Conservation (phyloP, 1,140 invertebrate genomes). For the Trachelipus rathkii region DNA sequence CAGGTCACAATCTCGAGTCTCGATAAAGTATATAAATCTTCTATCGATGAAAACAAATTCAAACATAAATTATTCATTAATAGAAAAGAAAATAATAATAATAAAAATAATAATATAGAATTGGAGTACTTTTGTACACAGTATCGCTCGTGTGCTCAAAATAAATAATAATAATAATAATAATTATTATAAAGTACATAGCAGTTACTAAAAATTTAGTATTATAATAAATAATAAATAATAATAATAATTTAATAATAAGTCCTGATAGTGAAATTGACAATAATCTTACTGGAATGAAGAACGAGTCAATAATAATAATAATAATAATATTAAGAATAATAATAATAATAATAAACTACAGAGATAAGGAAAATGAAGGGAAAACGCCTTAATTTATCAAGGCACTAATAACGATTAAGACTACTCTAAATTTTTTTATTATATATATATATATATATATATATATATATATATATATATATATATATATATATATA, state of each 20-base stretch:
- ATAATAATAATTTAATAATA: neutral
- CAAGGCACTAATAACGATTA: neutral
- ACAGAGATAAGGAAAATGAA: no score
- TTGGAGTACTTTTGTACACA: neutral
- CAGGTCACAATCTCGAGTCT: neutral
- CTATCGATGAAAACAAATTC: neutral
- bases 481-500: constrained; percentile 11
- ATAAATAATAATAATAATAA: neutral
- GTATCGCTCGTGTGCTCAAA: neutral
- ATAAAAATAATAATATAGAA: neutral
- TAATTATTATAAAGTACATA: neutral
- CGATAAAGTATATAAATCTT: neutral
- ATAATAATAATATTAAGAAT: neutral
- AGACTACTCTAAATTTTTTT: no score
- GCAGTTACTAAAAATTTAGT: no score
- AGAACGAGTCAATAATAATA: neutral
- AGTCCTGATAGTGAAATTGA: no score
- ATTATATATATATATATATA: constrained; percentile 10
- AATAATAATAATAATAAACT: constrained; percentile 3
- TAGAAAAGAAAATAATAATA: no score
- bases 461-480: constrained; percentile 25
- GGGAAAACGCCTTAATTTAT: neutral
- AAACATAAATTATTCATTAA: neutral
- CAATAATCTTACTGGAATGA: no score
- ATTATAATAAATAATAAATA: no score